Base-by-base conservation (phyloP, 2,888 invertebrate genomes). In the Cheilosia vernalis region DNA sequence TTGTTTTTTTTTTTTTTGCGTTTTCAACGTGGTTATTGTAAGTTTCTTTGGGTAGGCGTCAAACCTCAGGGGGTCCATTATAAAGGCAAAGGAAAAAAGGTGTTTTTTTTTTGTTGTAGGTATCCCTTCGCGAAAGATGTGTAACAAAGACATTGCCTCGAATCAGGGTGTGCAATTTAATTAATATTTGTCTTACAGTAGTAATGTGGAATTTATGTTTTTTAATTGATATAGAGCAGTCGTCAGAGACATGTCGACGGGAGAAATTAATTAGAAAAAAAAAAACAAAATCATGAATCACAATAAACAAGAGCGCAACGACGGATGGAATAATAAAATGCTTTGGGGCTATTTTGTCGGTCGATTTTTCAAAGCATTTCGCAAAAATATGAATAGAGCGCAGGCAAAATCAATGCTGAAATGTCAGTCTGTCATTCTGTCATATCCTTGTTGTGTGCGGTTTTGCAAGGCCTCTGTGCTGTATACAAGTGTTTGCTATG, bases 381-480 rank as follows among this genome's bases (percentile, higher is more conserved):
- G 13, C 30, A 24, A 61, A 55, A 58, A 40, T 58, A 56, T 24
- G 56, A 42, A 58, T 15, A 55, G 21, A 55, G 30, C 63, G 56
- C 63, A 56, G 53, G 63, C 69, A 49, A 82, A 86, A 86, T 86
- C 86, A 86, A 86, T 86, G 86, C 55, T 78, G 67, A 82, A 82
- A 86, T 70, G 86, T 86, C 86, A 86, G 19, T 82, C 86, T 86
- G 82, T 86, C 82, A 82, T 66, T 72, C 76, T 85, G 85, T 86
- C 82, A 86, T 86, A 86, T 82, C 77, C 67, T 67, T 72, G 58
- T 76, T 60, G 69, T 76, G 24, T 40, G 37, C 51, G 72, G 66
- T 79, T 79, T 72, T 70, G 73, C 67, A 69, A 81, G 61, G n/a
- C 60, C 42, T 61, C 61, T 61, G 55, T 83, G 49, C 37, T 55